Conservation (phyloP, 2,113 vertebrate genomes). For the human (Homo sapiens) region DNA sequence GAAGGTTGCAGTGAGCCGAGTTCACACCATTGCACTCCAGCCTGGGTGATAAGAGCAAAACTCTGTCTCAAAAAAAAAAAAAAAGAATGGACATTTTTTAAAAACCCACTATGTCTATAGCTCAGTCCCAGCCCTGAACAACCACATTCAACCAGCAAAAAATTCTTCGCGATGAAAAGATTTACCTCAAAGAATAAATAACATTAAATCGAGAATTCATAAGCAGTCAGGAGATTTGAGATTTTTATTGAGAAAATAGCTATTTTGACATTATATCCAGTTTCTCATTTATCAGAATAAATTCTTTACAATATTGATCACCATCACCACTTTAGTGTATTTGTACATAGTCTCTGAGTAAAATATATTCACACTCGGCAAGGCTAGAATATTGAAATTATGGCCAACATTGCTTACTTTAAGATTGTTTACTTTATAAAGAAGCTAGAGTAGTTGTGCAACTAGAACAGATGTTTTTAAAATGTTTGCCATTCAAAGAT, state of each 20-base stretch:
- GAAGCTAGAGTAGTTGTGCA: conserved; percentile 51
- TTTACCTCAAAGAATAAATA: background rate
- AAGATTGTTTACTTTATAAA: conserved; percentile 41
- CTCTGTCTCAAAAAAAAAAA: background rate
- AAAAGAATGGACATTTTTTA: too few relatives aligned
- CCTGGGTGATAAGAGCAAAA: background rate
- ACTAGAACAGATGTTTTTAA: conserved; percentile 35
- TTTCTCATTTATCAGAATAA: conserved; percentile 67
- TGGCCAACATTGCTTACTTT: background rate
- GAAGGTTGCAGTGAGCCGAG: too few relatives aligned
- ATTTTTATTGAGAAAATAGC: conserved; percentile 79
- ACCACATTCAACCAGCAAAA: background rate
- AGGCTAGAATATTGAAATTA: conserved; percentile 41
- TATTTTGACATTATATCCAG: conserved; percentile 63
- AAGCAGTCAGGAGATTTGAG: conserved; percentile 45
- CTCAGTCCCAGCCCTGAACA: background rate
- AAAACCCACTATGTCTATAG: background rate
- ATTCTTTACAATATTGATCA: conserved; percentile 59
- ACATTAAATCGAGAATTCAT: background rate
- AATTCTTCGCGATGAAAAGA: background rate
- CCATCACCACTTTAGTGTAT: conserved; percentile 32
- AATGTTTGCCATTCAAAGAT: conserved; percentile 31
- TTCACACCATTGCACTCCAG: too few relatives aligned
- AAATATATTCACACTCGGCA: conserved; percentile 42
- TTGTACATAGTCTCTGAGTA: conserved; percentile 52